Evolutionary conservation across 2,113 vertebrate species (phyloP).

Genomic region (Hyaena hyaena): DNA sequence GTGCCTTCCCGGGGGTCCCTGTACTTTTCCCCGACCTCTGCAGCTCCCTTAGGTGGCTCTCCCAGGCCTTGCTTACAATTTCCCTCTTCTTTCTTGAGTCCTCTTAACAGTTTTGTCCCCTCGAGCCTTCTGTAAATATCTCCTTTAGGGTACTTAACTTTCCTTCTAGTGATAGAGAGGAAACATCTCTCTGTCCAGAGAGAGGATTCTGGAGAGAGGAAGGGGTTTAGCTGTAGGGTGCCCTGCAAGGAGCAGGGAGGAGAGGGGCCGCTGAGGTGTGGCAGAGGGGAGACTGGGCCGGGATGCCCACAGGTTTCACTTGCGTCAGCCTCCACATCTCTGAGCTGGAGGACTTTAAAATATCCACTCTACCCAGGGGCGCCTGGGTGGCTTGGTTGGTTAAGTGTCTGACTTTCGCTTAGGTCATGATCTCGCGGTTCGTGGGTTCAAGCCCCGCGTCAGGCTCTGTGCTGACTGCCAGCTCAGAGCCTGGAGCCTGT

Average conservation of each 20-base stretch:
- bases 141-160: background rate
- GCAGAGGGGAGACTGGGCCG: background rate
- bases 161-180: background rate
- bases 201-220: background rate
- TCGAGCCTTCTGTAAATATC: background rate
- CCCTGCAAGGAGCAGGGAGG: background rate
- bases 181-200: background rate
- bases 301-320: rapidly evolving
- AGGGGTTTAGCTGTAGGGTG: background rate
- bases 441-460: too few relatives aligned
- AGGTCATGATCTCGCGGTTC: too few relatives aligned
- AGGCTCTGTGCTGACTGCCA: too few relatives aligned
- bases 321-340: background rate
- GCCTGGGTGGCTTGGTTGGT: too few relatives aligned
- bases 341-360: too few relatives aligned
- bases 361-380: rapidly evolving
- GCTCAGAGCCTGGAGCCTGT: too few relatives aligned
- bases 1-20: background rate
- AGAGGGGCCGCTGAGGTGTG: background rate
- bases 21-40: background rate
- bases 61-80: background rate
- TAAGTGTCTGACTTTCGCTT: too few relatives aligned
- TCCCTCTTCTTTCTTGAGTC: background rate
- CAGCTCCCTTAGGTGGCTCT: background rate
- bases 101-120: background rate